Evolutionary conservation across 2,888 invertebrate genomes (phyloP).

Genomic region (Seira ritae): DNA sequence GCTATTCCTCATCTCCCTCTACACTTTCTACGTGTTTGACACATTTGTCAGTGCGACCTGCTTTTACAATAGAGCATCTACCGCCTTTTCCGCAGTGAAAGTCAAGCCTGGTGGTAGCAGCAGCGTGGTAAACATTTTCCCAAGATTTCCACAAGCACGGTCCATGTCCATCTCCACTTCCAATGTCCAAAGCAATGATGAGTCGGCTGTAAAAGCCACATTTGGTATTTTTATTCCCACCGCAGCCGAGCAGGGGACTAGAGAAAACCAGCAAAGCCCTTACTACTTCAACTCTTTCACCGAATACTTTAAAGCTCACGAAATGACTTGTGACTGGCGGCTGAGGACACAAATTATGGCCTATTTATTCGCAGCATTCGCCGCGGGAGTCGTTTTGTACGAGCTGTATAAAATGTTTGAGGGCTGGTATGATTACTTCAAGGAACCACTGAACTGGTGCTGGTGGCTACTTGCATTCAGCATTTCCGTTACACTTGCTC

Average conservation of each 20-base stretch:
- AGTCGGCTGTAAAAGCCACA: slow-evolving; percentile 17
- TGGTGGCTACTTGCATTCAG: slow-evolving; percentile 63
- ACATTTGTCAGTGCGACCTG: slow-evolving; percentile 38
- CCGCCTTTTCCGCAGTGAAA: not conserved
- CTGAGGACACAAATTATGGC: slow-evolving; percentile 26
- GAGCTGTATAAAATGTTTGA: slow-evolving; percentile 56
- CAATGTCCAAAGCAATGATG: no score
- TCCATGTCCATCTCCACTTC: no score
- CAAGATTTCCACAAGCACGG: no score
- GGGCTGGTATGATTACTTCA: slow-evolving; percentile 40
- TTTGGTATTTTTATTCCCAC: slow-evolving; percentile 33
- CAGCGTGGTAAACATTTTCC: no score
- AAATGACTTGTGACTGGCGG: slow-evolving; percentile 34
- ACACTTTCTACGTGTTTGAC: slow-evolving; percentile 54
- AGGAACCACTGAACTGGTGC: slow-evolving; percentile 41
- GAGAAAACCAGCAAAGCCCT: not conserved
- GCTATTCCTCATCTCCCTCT: slow-evolving; percentile 56
- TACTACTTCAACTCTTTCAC: slow-evolving; percentile 32
- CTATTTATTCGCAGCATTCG: slow-evolving; percentile 31
- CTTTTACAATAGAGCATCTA: slow-evolving; percentile 16
- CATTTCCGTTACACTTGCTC: slow-evolving; percentile 46
- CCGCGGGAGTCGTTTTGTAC: slow-evolving; percentile 25
- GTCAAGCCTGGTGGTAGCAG: not conserved
- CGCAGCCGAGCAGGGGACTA: slow-evolving; percentile 8
- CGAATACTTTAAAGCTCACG: slow-evolving; percentile 40